phyloP scores from a whole-genome alignment of 2,113 vertebrate genomes.

The Gnathonemus echidnorhynchus region DNA sequence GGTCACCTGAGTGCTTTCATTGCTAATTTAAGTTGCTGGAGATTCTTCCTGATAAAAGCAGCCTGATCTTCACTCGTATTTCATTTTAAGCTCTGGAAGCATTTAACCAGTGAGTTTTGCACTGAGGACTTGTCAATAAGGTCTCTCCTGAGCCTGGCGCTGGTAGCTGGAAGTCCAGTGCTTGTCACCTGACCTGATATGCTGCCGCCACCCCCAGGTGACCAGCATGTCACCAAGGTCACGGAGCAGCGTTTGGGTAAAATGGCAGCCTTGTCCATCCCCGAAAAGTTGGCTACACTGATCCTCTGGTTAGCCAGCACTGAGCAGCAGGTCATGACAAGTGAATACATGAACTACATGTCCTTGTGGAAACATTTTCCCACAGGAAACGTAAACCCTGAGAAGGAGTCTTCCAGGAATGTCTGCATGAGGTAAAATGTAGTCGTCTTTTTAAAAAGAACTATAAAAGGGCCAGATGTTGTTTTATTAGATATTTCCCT shows the following conservation, averaged over 20 bases:
- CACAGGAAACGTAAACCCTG: neutral
- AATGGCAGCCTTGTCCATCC: neutral
- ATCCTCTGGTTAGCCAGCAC: neutral
- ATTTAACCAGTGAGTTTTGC: neutral
- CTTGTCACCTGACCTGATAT: neutral
- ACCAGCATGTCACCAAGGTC: neutral
- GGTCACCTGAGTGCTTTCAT: neutral
- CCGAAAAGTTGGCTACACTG: neutral
- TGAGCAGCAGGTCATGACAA: neutral
- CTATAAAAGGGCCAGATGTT: neutral
- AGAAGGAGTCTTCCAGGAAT: neutral
- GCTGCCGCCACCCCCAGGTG: neutral
- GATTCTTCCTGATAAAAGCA: neutral
- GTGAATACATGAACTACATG: too few species aligned
- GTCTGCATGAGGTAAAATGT: neutral
- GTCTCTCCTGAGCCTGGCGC: neutral
- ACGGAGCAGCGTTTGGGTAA: neutral
- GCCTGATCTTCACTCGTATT: neutral
- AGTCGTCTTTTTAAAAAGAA: neutral
- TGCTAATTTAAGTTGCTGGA: neutral
- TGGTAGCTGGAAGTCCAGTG: too few species aligned
- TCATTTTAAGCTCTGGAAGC: neutral
- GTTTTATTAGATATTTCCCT: neutral
- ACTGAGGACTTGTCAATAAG: neutral
- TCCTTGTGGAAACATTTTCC: neutral